Evolutionary conservation across 2,113 vertebrate genomes (phyloP), one percentile per base, ranked within the genome.

Genomic region (Xenopus borealis): DNA sequence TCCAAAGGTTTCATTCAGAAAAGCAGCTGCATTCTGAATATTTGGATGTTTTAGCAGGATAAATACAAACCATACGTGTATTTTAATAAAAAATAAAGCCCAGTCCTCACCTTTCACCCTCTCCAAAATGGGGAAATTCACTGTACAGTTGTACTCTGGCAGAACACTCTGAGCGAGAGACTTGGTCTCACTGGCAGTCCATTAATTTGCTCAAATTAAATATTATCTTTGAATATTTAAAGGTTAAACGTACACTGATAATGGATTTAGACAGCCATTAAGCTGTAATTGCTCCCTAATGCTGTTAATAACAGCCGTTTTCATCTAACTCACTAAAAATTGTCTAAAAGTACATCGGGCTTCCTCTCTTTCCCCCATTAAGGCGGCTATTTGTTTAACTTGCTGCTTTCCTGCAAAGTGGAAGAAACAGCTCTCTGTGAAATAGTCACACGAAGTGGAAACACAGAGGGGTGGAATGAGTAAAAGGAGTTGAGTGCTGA

Each of bases 161-260:
- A 84, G 84, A 85, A 81, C 82, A 81, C 89, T 88, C 82, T 85
- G 33, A 50, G 47, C 4, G 82, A 87, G 87, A 92, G 89, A 84
- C 87, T 90, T 87, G 89, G 88, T 88, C 89, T 91, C 88, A 74
- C 88, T 86, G 84, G 86, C 88, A 87, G 89, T 88, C 90, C 89
- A 92, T 94, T 95, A 93, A 89, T 93, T 93, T 90, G 88, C 86
- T 86, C 88, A 89, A 94, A 96, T 95, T 92, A 95, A 95, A 95
- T 92, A 92, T 94, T 93, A 94, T 94, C 91, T 92, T 95, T 93
- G 94, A 96, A 94, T 95, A 96, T 95, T 95, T 92, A 94, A 91
- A 94, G 94, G 94, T 94, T 94, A 94, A 93, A 93, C 91, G 93
- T 91, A 94, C 91, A 91, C 91, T 82, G 90, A 93, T 95, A 95